Base-by-base conservation (phyloP, 2,113 vertebrate species). In the Eulemur rufifrons region DNA sequence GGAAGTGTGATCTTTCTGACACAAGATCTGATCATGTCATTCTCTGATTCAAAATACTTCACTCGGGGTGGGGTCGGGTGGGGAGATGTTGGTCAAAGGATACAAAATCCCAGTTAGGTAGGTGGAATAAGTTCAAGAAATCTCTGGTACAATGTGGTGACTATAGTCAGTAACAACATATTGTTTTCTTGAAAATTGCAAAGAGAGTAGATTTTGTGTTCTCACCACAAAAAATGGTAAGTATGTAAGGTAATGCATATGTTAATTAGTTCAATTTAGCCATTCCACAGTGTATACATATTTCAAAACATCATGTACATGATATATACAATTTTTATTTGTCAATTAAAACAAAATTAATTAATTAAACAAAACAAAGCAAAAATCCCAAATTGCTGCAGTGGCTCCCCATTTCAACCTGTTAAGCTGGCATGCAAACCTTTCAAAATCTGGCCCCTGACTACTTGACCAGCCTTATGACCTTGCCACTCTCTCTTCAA, bases 41-140 rank as follows among this genome's bases (percentile, higher is more conserved):
- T 68, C 27, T 87, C 83, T 76, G 63, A 74, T 87, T 94, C 50
- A 81, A 47, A 95, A 81, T 83, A 21, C 63, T 88, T 63, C 45
- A 54, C 34, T 47, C 56, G 81, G 32, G 7, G 3, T 8, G 20
- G 20, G 29, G 2, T 59, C 1, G 52, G 17, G 52, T 18, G 23
- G 25, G 52, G 6, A 39, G 29, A 20, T 56, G 23, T 89, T 94
- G 47, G 18, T 47, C 5, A 84, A 69, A 89, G 32, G 71, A 18
- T 37, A 25, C 17, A 66, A 32, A n/a, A 59, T 68, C 83, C 76
- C 27, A 39, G 20, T 66, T 76, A 83, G 13, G 14, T 68, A 68
- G 47, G 50, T 61, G 14, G 56, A 76, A 27, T 76, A 76, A 56
- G 37, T 59, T 47, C 29, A 94, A 68, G 86, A 54, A 54, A 32